Conservation (phyloP, 1,140 invertebrate species). For the Ridgeia piscesae region DNA sequence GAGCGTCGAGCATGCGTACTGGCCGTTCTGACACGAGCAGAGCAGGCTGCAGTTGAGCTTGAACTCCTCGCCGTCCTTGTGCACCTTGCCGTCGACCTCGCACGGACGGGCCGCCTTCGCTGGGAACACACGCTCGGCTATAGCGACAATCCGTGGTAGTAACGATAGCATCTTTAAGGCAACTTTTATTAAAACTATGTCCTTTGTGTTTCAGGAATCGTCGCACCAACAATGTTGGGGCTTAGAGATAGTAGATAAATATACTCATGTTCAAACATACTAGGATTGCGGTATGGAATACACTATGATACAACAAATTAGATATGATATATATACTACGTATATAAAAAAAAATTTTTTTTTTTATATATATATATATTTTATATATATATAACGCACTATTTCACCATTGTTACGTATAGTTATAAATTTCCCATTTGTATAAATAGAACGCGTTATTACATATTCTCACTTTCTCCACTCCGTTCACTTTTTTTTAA, state of each 20-base stretch:
- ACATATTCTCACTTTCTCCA: too few species aligned
- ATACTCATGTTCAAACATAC: too few species aligned
- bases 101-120: conserved; percentile 42
- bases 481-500: too few species aligned
- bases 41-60: conserved; percentile 68
- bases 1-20: conserved; percentile 71
- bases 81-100: conserved; percentile 65
- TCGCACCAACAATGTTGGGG: neutral
- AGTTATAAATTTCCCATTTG: too few species aligned
- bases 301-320: too few species aligned
- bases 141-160: neutral
- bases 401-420: too few species aligned
- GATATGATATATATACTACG: too few species aligned
- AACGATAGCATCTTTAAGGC: neutral
- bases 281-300: too few species aligned
- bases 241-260: neutral
- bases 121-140: conserved; percentile 24
- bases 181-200: neutral
- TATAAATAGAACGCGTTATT: too few species aligned
- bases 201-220: neutral
- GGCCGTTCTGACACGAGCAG: conserved; percentile 70
- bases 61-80: conserved; percentile 69
- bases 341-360: too few species aligned
- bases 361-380: too few species aligned
- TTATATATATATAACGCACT: too few species aligned